Evolutionary conservation across 2,797 vertebrate species (phyloP).

Genomic region (Arctocebus calabarensis): DNA sequence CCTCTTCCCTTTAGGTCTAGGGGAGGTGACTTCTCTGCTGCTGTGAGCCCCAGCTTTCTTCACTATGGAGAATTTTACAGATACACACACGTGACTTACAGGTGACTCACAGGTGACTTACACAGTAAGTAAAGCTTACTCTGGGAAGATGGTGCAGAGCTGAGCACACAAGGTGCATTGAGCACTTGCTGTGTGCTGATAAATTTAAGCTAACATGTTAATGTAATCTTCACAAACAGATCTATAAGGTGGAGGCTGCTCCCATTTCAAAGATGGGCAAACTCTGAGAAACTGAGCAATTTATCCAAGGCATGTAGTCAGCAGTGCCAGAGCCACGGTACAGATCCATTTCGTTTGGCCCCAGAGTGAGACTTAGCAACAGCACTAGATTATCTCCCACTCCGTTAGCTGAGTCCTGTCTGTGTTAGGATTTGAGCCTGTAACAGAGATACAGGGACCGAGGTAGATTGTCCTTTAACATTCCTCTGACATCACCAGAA

Average conservation of each 20-base stretch:
- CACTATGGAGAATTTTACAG: not conserved
- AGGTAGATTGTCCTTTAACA: not conserved
- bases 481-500: not conserved
- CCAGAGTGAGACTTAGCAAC: not conserved
- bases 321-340: not conserved
- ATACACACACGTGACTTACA: no score
- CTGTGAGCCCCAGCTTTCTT: not conserved
- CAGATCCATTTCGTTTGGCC: not conserved
- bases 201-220: not conserved
- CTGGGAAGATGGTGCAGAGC: not conserved
- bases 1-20: not conserved
- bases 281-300: not conserved
- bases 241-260: not conserved
- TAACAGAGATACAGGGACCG: not conserved
- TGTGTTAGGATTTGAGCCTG: not conserved
- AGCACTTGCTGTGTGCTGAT: not conserved
- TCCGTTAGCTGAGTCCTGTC: not conserved
- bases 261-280: constrained; percentile 20
- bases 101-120: no score
- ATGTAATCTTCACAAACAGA: not conserved
- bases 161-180: not conserved
- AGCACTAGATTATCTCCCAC: not conserved
- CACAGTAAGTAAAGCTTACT: not conserved
- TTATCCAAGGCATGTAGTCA: not conserved
- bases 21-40: not conserved